These are phyloP conservation scores for Cirrhinus mrigala DNA, from an alignment of 2,797 vertebrate species.

Conservation along the genomic window DNA sequence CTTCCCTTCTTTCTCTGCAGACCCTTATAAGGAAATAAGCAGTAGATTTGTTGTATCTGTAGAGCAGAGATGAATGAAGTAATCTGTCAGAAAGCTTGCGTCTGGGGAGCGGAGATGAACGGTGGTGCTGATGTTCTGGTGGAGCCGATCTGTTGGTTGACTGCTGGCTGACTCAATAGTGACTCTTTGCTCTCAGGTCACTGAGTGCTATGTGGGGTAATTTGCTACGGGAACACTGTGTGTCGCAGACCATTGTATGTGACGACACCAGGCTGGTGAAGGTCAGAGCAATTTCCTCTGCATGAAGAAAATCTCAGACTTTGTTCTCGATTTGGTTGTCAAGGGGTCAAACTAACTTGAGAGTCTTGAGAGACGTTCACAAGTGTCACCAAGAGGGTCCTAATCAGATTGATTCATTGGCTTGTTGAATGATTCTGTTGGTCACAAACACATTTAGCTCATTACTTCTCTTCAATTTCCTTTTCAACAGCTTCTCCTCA, in stretches of 20 bases:
- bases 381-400: slow-evolving; percentile 25
- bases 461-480: slow-evolving; percentile 55
- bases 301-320: slow-evolving; percentile 53
- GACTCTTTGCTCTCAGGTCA: slow-evolving; percentile 54
- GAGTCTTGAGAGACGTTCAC: slow-evolving; percentile 12
- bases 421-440: slow-evolving; percentile 26
- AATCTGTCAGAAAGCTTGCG: slow-evolving; percentile 41
- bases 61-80: slow-evolving; percentile 31
- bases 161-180: slow-evolving; percentile 12
- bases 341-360: slow-evolving; percentile 38
- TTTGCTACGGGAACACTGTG: slow-evolving; percentile 50
- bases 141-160: slow-evolving; percentile 24
- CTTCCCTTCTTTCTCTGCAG: slow-evolving; percentile 56
- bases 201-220: slow-evolving; percentile 52
- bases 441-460: slow-evolving; percentile 35
- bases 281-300: slow-evolving; percentile 58
- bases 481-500: slow-evolving; percentile 79
- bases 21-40: slow-evolving; percentile 35
- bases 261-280: slow-evolving; percentile 47
- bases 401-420: slow-evolving; percentile 22
- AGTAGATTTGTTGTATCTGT: slow-evolving; percentile 33
- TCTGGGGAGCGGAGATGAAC: slow-evolving; percentile 26
- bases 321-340: slow-evolving; percentile 42
- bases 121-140: slow-evolving; percentile 33
- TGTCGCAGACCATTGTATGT: slow-evolving; percentile 53